Evolutionary conservation across 2,113 vertebrate species (phyloP), one percentile per base, ranked within the genome.

Genomic region (Echinops telfairi): DNA sequence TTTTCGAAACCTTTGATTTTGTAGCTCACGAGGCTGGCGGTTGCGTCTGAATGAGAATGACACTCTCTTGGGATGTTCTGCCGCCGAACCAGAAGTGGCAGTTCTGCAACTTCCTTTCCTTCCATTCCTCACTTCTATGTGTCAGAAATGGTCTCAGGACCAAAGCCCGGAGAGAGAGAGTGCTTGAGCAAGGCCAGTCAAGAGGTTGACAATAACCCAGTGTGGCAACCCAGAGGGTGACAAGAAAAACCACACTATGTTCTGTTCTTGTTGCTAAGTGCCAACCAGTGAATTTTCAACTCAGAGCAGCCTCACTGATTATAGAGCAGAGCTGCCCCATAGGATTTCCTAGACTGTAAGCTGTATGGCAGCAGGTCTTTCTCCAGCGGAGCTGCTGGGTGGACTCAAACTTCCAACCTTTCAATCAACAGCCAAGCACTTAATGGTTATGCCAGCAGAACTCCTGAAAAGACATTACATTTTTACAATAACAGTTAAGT

Each of bases 1-100:
- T 70, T 88, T 94, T 71, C 31, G 43, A 79, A 62, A 92, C 57
- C 68, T 88, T 93, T 68, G 76, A 25, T 92, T 92, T 79, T 90
- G 57, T 90, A 81, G 22, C 58, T 47, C 31, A 62, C 77, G 57
- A 73, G 43, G 27, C 8, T 83, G 83, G 9, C 64, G 68, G n/a
- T 60, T 81, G 43, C 83, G 57, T 29, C 64, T 83, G 79, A 36
- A 29, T 92, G 60, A 82, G 19, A 89, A 83, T 27, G 27, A 85
- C 58, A 33, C 75, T 78, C 1, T 77, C 58, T 68, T 33, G 2
- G 38, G 31, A 83, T 10, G 62, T 73, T 93, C 31, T 79, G 3
- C 62, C 36, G 79, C 90, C 62, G 47, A 62, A 2, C 43, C 79
- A 53, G 17, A 86, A 83, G 58, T 3, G 43, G 22, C 88, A 94